These are phyloP conservation scores for Synanthedon myopaeformis DNA, from an alignment of 2,888 invertebrate genomes.

Conservation along the genomic window DNA sequence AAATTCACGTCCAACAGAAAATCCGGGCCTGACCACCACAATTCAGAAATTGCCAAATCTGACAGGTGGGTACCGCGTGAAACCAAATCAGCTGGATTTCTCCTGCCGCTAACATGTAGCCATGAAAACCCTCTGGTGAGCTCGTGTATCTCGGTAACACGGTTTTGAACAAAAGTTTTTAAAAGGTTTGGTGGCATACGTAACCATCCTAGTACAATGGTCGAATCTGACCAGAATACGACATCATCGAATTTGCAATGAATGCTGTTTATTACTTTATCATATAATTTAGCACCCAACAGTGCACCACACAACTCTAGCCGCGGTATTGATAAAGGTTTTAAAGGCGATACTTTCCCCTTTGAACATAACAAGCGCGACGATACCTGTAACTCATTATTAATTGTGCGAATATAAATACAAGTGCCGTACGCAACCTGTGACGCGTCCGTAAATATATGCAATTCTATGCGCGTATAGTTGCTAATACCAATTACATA, in stretches of 20 bases:
- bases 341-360: slow-evolving; percentile 12
- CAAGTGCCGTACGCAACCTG: slow-evolving; percentile 13
- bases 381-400: background rate
- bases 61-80: background rate
- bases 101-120: background rate
- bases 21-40: slow-evolving; percentile 3
- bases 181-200: slow-evolving; percentile 4
- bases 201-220: slow-evolving; percentile 12
- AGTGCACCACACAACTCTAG: slow-evolving; percentile 18
- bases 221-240: slow-evolving; percentile 15
- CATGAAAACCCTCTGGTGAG: background rate
- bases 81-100: slow-evolving; percentile 3
- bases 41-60: background rate
- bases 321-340: slow-evolving; percentile 12
- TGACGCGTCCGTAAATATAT: slow-evolving; percentile 14
- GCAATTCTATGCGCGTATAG: slow-evolving; percentile 6
- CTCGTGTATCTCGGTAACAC: slow-evolving; percentile 8
- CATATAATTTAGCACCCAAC: slow-evolving; percentile 10
- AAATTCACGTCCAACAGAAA: background rate
- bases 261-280: slow-evolving; percentile 8
- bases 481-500: slow-evolving; percentile 3
- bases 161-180: slow-evolving; percentile 13
- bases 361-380: slow-evolving; percentile 10
- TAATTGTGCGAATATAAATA: slow-evolving; percentile 10
- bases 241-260: slow-evolving; percentile 6